phyloP scores from a whole-genome alignment of 2,113 vertebrate species.

The Corvus cornix region DNA sequence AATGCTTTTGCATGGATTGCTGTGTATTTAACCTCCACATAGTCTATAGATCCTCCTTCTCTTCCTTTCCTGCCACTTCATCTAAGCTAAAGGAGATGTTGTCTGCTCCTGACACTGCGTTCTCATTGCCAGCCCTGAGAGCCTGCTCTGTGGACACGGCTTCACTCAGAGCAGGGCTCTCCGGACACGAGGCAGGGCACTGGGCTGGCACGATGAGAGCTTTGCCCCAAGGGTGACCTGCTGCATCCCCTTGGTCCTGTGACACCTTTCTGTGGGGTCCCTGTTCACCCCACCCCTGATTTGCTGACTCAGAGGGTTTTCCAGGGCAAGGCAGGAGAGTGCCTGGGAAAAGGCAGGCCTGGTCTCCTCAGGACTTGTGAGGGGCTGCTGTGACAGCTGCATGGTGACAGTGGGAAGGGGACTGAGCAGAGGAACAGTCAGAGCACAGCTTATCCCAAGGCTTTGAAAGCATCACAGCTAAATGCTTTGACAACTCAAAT shows the following conservation, averaged over 20 bases:
- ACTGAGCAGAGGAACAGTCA: neutral
- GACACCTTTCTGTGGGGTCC: neutral
- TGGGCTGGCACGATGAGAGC: neutral
- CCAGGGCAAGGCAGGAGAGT: neutral
- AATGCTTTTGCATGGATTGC: neutral
- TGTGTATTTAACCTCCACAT: neutral
- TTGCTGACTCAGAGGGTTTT: neutral
- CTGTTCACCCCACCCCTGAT: too few relatives aligned
- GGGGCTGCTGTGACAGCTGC: rapidly evolving
- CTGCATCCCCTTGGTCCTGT: neutral
- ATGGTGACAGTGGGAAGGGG: rapidly evolving
- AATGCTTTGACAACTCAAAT: neutral
- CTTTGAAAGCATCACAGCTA: neutral
- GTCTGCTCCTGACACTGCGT: neutral
- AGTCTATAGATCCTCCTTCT: neutral
- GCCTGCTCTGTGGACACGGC: neutral
- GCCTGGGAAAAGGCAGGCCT: neutral
- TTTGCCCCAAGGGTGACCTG: too few relatives aligned
- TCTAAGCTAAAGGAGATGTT: neutral
- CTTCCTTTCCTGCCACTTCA: neutral
- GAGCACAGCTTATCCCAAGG: neutral
- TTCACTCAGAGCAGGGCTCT: too few relatives aligned
- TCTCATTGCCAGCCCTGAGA: neutral
- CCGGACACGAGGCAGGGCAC: rapidly evolving
- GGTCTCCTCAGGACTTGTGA: rapidly evolving